Evolutionary conservation across 92 coral and sea anemone genomes (phyloP).

Genomic region (Galaxea fascicularis): DNA sequence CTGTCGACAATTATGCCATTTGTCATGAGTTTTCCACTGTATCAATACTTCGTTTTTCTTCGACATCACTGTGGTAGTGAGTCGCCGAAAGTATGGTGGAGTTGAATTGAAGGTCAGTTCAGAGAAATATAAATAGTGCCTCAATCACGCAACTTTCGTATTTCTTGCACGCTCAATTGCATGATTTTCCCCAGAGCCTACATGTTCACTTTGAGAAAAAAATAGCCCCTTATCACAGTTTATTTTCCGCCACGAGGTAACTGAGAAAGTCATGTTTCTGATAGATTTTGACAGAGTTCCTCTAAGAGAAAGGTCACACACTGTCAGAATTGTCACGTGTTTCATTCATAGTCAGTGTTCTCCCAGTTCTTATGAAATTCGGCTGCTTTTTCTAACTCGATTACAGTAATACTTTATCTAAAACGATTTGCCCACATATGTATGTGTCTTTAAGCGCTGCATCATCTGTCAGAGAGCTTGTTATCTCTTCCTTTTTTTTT

Average conservation of each 20-base stretch:
- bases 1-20: conserved; percentile 33
- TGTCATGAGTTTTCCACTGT: conserved; percentile 43
- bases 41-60: conserved; percentile 23
- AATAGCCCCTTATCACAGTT: conserved; percentile 14
- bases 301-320: conserved; percentile 5
- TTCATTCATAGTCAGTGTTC: background rate
- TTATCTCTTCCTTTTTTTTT: background rate
- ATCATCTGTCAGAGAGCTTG: conserved; percentile 9
- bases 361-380: conserved; percentile 1
- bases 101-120: conserved; percentile 4
- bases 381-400: background rate
- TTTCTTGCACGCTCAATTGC: conserved; percentile 8
- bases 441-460: background rate
- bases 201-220: conserved; percentile 15
- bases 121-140: conserved; percentile 11
- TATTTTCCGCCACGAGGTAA: background rate
- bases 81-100: conserved; percentile 12
- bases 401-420: conserved; percentile 6
- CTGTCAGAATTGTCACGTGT: background rate
- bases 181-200: conserved; percentile 11
- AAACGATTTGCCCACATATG: background rate
- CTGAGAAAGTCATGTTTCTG: background rate
- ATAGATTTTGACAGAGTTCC: background rate
- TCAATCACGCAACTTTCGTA: conserved; percentile 20
- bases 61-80: conserved; percentile 1